Conservation (phyloP, 2,888 invertebrate genomes). For the Tetragonula carbonaria region DNA sequence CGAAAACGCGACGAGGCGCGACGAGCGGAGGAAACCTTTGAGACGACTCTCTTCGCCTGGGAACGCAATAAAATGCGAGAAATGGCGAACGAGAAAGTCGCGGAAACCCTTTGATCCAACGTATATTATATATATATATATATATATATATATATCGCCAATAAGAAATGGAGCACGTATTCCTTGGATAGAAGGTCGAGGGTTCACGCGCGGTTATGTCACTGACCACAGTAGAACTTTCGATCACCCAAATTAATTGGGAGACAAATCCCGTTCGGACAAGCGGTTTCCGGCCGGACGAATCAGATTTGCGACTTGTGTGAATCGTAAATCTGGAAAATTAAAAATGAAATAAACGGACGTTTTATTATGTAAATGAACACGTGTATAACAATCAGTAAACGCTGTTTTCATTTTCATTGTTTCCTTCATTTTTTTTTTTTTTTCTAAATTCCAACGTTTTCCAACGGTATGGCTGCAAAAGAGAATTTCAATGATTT, state of each 20-base stretch:
- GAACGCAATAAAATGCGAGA: slow-evolving; percentile 63
- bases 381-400: too few relatives aligned
- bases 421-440: too few relatives aligned
- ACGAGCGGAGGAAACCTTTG: slow-evolving; percentile 46
- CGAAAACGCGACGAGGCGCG: slow-evolving; percentile 17
- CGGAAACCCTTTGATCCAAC: slow-evolving; percentile 66
- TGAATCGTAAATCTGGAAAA: too few relatives aligned
- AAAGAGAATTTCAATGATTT: too few relatives aligned
- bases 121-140: slow-evolving; percentile 30
- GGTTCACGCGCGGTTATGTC: slow-evolving; percentile 43
- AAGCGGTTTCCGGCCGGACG: too few relatives aligned
- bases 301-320: too few relatives aligned
- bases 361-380: too few relatives aligned
- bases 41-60: slow-evolving; percentile 36
- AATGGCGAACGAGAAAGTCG: slow-evolving; percentile 61
- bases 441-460: too few relatives aligned
- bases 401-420: too few relatives aligned
- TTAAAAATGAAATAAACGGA: too few relatives aligned
- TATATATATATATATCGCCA: background rate
- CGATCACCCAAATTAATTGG: background rate
- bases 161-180: slow-evolving; percentile 47
- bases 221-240: slow-evolving; percentile 6
- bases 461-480: too few relatives aligned
- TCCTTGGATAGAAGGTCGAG: slow-evolving; percentile 39
- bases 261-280: too few relatives aligned